Base-by-base conservation (phyloP, 2,888 invertebrate genomes). In the Drosophila diplacantha region DNA sequence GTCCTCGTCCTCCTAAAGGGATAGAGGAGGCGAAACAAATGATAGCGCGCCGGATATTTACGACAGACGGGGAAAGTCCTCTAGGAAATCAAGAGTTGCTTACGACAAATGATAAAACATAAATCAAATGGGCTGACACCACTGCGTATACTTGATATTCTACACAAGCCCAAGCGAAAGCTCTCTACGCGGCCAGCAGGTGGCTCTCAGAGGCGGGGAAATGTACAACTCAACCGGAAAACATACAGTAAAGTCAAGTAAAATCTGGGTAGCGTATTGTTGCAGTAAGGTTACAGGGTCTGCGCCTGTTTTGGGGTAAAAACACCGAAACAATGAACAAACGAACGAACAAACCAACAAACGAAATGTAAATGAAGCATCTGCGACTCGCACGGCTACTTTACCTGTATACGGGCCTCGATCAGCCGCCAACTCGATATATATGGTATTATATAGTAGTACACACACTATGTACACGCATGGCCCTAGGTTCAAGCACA, bases 1-100 rank as follows among this genome's bases (percentile, higher is more conserved):
- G 18, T 85, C 85, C 43, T 86, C 82, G 24, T 84, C 85, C 47
- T 82, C 83, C 77, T 85, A 67, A 6, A 35, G 29, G 39, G 38
- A 24, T 26, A 58, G 38, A 44, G 26, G 22, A 49, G 38, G 6
- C 4, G 3, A 16, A 24, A 22, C 9, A 37, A 29, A 29, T 24
- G 20, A n/a, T 5, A 38, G 20, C 16, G 12, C 5, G 14, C 8
- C 31, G n/a, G 8, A 7, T n/a, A 22, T 14, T 20, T 18, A 49
- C 12, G 12, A 22, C 35, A 16, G 46, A 4, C 3, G n/a, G 29
- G 26, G 26, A 46, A 29, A 29, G 50, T 51, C 47, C 46, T 39
- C 38, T 51, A 66, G 37, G 35, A 67, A 65, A 63, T 54, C 65
- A 63, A 47, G 53, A 64, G 44, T 39, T 44, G 26, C 34, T 44